These are phyloP conservation scores for Caprella mutica DNA, from an alignment of 2,888 invertebrate genomes.

Conservation along the genomic window DNA sequence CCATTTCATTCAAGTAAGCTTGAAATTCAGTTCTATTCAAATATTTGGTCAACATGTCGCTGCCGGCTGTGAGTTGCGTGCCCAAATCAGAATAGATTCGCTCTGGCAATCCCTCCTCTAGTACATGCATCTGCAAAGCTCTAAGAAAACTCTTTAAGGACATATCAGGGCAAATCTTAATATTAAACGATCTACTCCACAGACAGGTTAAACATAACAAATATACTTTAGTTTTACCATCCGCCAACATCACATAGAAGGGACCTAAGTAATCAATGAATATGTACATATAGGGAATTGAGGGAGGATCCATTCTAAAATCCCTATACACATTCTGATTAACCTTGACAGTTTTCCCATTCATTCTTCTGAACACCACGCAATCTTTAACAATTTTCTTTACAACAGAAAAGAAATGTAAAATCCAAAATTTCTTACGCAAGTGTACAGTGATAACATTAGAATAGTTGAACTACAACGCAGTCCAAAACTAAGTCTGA, in stretches of 20 bases:
- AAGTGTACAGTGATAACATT: no score
- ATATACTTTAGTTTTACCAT: not conserved
- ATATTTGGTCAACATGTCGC: not conserved
- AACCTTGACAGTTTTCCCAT: not conserved
- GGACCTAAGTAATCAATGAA: not conserved
- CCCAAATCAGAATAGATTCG: not conserved
- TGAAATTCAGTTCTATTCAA: not conserved
- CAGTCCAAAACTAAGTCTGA: no score
- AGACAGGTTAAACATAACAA: slow-evolving; percentile 8
- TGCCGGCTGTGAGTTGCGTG: not conserved
- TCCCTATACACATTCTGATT: not conserved
- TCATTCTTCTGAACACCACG: not conserved
- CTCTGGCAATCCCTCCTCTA: not conserved
- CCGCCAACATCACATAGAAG: not conserved
- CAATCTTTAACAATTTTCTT: not conserved
- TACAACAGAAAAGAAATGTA: not conserved
- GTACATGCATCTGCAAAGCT: slow-evolving; percentile 6
- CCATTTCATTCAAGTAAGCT: slow-evolving; percentile 7
- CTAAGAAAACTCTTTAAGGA: not conserved
- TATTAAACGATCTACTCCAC: slow-evolving; percentile 6
- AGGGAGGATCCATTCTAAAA: not conserved
- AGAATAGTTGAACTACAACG: no score
- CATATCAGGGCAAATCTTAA: slow-evolving; percentile 1
- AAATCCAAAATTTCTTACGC: not conserved
- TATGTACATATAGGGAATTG: not conserved